Conservation (phyloP, 2,888 invertebrate species). For the Eristalis intricaria region DNA sequence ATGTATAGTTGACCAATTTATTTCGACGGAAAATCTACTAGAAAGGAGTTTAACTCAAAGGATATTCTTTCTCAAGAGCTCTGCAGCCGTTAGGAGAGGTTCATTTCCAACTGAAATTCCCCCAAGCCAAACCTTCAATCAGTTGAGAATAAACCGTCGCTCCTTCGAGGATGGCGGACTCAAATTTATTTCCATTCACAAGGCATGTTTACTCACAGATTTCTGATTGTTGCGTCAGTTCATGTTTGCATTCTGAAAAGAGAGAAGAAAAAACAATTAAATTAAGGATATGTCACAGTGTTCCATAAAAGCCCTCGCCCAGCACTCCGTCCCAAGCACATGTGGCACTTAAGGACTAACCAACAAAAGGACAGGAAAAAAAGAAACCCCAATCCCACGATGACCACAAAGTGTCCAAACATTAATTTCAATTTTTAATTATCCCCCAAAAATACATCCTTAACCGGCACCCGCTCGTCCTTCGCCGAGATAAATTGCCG, state of each 20-base stretch:
- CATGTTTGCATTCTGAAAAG: constrained; percentile 45
- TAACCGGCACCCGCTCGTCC: constrained; percentile 27
- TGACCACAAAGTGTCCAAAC: constrained; percentile 51
- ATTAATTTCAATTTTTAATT: constrained; percentile 55
- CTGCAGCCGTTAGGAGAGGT: no score
- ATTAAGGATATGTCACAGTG: not conserved
- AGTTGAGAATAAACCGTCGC: no score
- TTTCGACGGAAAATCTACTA: no score
- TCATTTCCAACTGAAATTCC: no score
- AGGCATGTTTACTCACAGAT: constrained; percentile 27
- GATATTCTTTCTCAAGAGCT: no score
- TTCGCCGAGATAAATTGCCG: constrained; percentile 43
- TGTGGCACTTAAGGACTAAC: not conserved
- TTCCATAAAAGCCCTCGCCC: not conserved
- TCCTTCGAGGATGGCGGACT: not conserved
- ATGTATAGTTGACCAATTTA: no score
- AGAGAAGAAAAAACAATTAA: constrained; percentile 1
- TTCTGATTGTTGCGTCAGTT: constrained; percentile 54
- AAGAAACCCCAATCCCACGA: not conserved
- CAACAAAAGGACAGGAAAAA: not conserved
- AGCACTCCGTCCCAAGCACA: not conserved
- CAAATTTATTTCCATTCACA: not conserved
- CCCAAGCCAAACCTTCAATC: no score
- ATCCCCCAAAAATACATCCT: constrained; percentile 29
- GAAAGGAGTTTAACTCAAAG: no score